These are phyloP conservation scores for Beris chalybata DNA, from an alignment of 2,888 invertebrate species.

Conservation along the genomic window DNA sequence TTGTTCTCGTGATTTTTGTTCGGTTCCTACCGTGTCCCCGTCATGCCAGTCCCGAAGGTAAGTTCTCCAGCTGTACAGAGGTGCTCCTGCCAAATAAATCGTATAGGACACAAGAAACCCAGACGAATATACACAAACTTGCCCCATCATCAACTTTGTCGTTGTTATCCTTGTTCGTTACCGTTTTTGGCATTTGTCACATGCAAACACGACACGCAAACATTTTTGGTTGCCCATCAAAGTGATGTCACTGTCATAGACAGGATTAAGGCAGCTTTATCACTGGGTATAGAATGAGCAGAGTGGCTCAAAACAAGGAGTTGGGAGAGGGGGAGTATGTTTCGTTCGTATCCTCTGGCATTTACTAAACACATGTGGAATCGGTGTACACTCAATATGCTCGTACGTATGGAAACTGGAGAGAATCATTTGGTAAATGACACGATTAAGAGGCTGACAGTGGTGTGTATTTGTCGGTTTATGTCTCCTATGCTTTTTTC, in stretches of 20 bases:
- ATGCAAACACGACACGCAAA: conserved; percentile 38
- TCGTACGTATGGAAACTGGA: not conserved
- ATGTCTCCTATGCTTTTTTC: conserved; percentile 2
- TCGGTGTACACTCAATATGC: conserved; percentile 13
- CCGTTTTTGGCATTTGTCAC: conserved; percentile 38
- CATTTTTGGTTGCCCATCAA: conserved; percentile 40
- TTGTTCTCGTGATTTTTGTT: too few relatives aligned
- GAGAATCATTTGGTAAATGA: conserved; percentile 37
- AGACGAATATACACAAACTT: too few relatives aligned
- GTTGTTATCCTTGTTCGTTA: conserved; percentile 27
- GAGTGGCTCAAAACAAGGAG: not conserved
- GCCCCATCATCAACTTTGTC: not conserved
- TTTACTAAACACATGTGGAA: conserved; percentile 21
- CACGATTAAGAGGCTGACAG: conserved; percentile 40
- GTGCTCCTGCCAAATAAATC: too few relatives aligned
- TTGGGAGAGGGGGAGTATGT: not conserved
- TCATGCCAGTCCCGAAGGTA: too few relatives aligned
- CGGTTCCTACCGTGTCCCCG: too few relatives aligned
- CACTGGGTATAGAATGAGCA: conserved; percentile 26
- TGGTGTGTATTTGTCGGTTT: conserved; percentile 25
- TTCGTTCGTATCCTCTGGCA: conserved; percentile 31
- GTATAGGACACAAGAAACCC: too few relatives aligned
- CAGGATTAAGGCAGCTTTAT: conserved; percentile 38
- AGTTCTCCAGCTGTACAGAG: too few relatives aligned
- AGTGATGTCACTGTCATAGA: conserved; percentile 40